Conservation (phyloP, 2,113 vertebrate species). For the Hiodon tergisus region DNA sequence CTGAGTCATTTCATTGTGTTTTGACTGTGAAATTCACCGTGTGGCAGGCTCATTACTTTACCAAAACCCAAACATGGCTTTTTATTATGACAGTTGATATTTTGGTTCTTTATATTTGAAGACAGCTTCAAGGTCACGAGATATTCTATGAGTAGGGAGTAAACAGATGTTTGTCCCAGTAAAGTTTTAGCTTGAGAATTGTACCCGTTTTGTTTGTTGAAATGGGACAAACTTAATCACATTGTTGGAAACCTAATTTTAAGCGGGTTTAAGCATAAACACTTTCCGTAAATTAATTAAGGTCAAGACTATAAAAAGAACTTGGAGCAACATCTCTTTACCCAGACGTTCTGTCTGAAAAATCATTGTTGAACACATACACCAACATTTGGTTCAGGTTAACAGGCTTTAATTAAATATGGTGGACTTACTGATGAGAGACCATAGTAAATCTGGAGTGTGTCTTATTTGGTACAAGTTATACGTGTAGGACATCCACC, state of each 20-base stretch:
- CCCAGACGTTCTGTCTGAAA: background rate
- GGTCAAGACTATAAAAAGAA: background rate
- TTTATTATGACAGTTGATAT: background rate
- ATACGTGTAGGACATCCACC: background rate
- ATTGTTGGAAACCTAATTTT: slow-evolving; percentile 37
- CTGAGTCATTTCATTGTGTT: slow-evolving; percentile 8
- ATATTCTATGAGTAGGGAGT: background rate
- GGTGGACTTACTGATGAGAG: background rate
- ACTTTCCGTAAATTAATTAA: background rate
- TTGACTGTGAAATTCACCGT: too few relatives aligned
- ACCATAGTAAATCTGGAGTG: slow-evolving; percentile 28
- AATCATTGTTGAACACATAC: background rate
- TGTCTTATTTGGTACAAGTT: slow-evolving; percentile 20
- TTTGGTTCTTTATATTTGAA: background rate
- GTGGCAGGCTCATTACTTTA: background rate
- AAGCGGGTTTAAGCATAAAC: slow-evolving; percentile 36
- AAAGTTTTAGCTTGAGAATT: background rate
- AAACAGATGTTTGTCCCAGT: background rate
- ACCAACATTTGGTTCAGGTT: background rate
- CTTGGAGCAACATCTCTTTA: background rate
- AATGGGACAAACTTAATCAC: slow-evolving; percentile 11
- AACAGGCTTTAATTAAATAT: background rate
- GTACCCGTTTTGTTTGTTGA: background rate
- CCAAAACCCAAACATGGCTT: background rate
- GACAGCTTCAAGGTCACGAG: background rate